Conservation (phyloP, 2,888 invertebrate genomes). For the Catocala sponsa region DNA sequence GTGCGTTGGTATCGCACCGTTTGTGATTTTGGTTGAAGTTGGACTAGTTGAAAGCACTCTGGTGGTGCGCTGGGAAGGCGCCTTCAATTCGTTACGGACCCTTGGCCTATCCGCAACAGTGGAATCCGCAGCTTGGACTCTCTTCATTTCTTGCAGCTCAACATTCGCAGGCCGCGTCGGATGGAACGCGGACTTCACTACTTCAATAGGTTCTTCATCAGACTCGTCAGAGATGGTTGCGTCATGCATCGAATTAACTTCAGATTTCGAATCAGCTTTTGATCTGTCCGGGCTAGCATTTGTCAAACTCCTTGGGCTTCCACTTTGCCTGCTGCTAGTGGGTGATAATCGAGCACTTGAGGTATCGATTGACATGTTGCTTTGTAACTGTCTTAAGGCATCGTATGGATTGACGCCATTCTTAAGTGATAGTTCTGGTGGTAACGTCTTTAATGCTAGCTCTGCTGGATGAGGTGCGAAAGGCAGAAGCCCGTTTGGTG, state of each 20-base stretch:
- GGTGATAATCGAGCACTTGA: conserved; percentile 86
- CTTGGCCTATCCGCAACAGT: conserved; percentile 85
- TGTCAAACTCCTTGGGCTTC: conserved; percentile 81
- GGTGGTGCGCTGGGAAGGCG: conserved; percentile 87
- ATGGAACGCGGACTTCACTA: conserved; percentile 92
- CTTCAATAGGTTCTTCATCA: conserved; percentile 92
- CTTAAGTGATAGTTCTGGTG: conserved; percentile 83
- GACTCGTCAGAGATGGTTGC: conserved; percentile 89
- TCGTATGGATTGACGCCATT: conserved; percentile 89
- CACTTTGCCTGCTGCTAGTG: conserved; percentile 86
- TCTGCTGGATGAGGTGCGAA: conserved; percentile 87
- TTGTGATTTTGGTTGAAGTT: conserved; percentile 88
- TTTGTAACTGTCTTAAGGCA: conserved; percentile 81
- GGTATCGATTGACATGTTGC: conserved; percentile 80
- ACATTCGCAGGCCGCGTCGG: conserved; percentile 89
- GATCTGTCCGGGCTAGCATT: conserved; percentile 83
- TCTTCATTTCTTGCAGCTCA: conserved; percentile 85
- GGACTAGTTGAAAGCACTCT: conserved; percentile 80
- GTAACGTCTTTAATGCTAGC: conserved; percentile 79
- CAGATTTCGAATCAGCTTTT: conserved; percentile 87
- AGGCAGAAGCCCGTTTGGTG: conserved; percentile 85
- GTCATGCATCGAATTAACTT: conserved; percentile 90
- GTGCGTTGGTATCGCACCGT: conserved; percentile 85
- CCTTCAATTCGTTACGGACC: conserved; percentile 87
- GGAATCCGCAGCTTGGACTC: conserved; percentile 88